phyloP scores from a whole-genome alignment of 2,888 invertebrate species.

The Galeopsomyia nigrocyanea region DNA sequence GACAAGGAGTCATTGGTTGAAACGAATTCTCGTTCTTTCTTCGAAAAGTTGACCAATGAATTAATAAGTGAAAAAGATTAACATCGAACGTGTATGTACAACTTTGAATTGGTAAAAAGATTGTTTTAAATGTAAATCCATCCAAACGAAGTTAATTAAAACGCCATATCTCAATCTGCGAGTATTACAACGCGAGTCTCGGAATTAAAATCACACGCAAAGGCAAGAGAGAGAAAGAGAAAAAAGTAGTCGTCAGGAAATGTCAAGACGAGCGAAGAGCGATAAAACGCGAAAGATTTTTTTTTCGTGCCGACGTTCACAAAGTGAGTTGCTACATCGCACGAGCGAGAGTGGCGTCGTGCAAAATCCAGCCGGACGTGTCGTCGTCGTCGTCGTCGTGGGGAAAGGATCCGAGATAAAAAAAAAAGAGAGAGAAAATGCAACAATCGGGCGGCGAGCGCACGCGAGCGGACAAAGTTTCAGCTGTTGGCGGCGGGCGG shows the following conservation, averaged over 20 bases:
- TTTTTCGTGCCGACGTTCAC: constrained; percentile 36
- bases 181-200: background rate
- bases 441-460: constrained; percentile 20
- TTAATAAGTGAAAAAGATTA: too few species aligned
- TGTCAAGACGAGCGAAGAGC: constrained; percentile 32
- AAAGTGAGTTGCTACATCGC: constrained; percentile 39
- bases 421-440: constrained; percentile 23
- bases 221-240: constrained; percentile 1
- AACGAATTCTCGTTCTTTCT: too few species aligned
- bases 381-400: too few species aligned
- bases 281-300: constrained; percentile 39
- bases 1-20: too few species aligned
- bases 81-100: too few species aligned
- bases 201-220: constrained; percentile 13
- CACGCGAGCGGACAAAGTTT: constrained; percentile 16
- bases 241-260: constrained; percentile 26
- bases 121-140: too few species aligned
- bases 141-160: too few species aligned
- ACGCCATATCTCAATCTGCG: too few species aligned
- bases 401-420: background rate
- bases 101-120: too few species aligned
- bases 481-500: background rate
- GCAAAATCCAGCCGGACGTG: too few species aligned
- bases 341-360: too few species aligned
- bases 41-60: too few species aligned